Evolutionary conservation across 2,888 invertebrate species (phyloP).

Genomic region (Lepidocyrtinus sp.): DNA sequence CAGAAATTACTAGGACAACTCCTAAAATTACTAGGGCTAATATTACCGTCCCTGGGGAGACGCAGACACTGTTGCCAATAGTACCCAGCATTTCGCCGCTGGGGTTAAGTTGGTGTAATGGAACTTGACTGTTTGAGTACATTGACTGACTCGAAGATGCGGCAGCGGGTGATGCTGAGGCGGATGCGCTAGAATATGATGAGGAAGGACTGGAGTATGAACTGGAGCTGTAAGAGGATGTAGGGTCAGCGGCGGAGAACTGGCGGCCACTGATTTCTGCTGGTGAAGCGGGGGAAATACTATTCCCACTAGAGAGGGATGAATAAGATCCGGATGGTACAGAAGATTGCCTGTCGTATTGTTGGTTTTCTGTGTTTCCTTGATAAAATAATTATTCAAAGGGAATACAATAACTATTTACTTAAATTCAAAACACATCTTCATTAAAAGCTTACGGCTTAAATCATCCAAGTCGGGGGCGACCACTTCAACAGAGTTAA

Average conservation of each 20-base stretch:
- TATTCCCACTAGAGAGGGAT: conserved; percentile 47
- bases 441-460: conserved; percentile 18
- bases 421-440: neutral
- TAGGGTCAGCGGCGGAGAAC: conserved; percentile 21
- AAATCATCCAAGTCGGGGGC: conserved; percentile 81
- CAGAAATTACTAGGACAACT: conserved; percentile 68
- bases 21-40: conserved; percentile 66
- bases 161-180: conserved; percentile 30
- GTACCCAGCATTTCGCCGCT: conserved; percentile 28
- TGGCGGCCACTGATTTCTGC: conserved; percentile 45
- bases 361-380: conserved; percentile 62
- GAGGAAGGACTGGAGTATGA: conserved; percentile 30
- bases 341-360: conserved; percentile 68
- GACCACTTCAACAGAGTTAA: conserved; percentile 85
- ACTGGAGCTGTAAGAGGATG: conserved; percentile 27
- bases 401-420: too few relatives aligned
- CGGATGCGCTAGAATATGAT: conserved; percentile 20
- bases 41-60: conserved; percentile 69
- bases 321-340: conserved; percentile 48
- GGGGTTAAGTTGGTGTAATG: conserved; percentile 34
- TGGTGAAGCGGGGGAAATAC: conserved; percentile 24
- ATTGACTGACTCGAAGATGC: conserved; percentile 39
- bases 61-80: conserved; percentile 63
- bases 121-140: conserved; percentile 29
- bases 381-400: neutral